A percentile compares a stretch with the other conserved stretches of the same genome.
Conservation (phyloP, 1,140 invertebrate genomes). For the Dendroctonus ponderosae region DNA sequence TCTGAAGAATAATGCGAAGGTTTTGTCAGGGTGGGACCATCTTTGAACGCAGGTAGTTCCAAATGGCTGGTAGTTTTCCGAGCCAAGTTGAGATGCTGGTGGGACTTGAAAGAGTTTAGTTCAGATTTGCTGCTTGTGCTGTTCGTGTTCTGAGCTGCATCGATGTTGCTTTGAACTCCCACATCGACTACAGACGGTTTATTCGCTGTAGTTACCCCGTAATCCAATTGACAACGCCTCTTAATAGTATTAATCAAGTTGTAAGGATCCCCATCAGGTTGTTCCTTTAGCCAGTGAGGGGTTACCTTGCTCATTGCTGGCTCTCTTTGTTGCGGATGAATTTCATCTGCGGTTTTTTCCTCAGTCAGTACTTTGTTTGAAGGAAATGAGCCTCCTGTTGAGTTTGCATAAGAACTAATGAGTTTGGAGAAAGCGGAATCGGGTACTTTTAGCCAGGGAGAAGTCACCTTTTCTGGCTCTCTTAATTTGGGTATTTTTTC, state of each 20-base stretch:
- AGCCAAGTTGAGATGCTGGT: slow-evolving; percentile 42
- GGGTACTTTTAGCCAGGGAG: too few species aligned
- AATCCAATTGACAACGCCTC: slow-evolving; percentile 40
- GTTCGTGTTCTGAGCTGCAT: not conserved
- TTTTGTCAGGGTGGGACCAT: not conserved
- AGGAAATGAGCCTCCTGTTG: not conserved
- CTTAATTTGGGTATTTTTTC: too few species aligned
- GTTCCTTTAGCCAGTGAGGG: slow-evolving; percentile 39
- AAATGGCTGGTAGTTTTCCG: slow-evolving; percentile 38
- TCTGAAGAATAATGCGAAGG: slow-evolving; percentile 16
- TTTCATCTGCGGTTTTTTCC: not conserved
- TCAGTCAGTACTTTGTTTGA: not conserved
- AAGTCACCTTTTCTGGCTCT: too few species aligned
- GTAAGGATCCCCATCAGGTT: slow-evolving; percentile 41
- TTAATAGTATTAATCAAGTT: slow-evolving; percentile 50
- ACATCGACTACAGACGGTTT: slow-evolving; percentile 37
- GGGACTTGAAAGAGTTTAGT: slow-evolving; percentile 38
- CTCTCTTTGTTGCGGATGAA: not conserved
- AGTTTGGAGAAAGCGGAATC: not conserved
- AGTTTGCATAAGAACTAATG: not conserved
- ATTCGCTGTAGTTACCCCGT: slow-evolving; percentile 32
- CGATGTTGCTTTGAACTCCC: slow-evolving; percentile 41
- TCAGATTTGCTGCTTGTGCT: slow-evolving; percentile 16
- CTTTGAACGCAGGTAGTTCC: slow-evolving; percentile 21
- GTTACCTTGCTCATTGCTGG: not conserved